phyloP scores from a whole-genome alignment of 2,113 vertebrate species.

The Diphyllodes magnificus region DNA sequence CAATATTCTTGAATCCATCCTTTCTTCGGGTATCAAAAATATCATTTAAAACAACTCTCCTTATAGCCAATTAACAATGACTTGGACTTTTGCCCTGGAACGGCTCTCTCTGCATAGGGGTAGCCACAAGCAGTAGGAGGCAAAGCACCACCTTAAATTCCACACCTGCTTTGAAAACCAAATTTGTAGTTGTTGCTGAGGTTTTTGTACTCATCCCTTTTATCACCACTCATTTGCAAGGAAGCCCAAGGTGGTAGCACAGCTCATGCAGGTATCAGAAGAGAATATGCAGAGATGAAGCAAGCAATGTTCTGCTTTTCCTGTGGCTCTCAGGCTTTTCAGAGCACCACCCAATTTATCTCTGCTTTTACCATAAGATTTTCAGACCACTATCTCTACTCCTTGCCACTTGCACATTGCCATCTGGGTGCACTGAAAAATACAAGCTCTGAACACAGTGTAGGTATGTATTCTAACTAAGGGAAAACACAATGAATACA shows the following conservation, averaged over 20 bases:
- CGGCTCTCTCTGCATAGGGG: background rate
- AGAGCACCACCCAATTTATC: background rate
- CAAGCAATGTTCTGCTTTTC: background rate
- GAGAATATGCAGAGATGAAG: background rate
- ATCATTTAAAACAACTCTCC: background rate
- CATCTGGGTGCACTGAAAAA: background rate
- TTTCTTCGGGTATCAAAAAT: background rate
- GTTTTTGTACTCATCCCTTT: background rate
- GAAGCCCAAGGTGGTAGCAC: background rate
- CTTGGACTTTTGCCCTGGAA: background rate
- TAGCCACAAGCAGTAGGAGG: background rate
- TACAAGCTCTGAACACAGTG: background rate
- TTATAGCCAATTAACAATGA: accelerated
- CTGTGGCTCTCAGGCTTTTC: background rate
- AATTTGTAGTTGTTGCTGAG: background rate
- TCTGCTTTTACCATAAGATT: background rate
- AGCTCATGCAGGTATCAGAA: background rate
- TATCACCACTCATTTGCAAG: background rate
- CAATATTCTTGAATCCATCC: background rate
- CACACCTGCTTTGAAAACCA: background rate
- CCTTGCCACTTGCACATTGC: background rate
- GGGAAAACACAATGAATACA: background rate
- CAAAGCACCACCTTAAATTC: background rate
- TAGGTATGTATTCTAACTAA: background rate
- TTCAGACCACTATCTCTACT: background rate